Conservation (phyloP, 2,113 vertebrate genomes). For the Murina feae region DNA sequence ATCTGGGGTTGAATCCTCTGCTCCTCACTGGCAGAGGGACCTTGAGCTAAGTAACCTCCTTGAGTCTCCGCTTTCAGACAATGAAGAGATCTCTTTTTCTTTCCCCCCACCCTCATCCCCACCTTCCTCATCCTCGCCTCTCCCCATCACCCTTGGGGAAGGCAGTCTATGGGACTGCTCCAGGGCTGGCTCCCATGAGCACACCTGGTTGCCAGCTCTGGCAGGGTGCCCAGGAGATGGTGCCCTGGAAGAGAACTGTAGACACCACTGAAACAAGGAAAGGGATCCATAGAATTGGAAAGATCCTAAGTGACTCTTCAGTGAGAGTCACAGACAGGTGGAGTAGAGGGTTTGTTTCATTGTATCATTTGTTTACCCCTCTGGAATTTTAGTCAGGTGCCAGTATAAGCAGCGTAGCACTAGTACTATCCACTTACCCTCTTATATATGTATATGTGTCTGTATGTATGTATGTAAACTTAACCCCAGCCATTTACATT, state of each 20-base stretch:
- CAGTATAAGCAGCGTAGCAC: neutral
- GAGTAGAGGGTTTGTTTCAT: neutral
- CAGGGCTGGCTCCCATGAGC: neutral
- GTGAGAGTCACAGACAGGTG: neutral
- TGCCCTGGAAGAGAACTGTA: neutral
- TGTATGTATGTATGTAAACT: neutral
- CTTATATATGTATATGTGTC: neutral
- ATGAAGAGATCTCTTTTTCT: neutral
- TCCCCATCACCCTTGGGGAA: neutral
- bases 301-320: neutral
- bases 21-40: neutral
- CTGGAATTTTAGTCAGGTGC: neutral
- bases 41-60: neutral
- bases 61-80: neutral
- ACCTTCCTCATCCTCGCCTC: neutral
- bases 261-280: neutral
- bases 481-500: neutral
- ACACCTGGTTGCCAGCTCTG: neutral
- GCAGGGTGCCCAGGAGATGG: neutral
- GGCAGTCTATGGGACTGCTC: neutral
- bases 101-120: accelerated
- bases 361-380: neutral
- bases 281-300: neutral
- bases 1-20: neutral
- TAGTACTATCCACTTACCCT: neutral